Conservation (phyloP, 2,888 invertebrate species). For the Ariolimax columbianus region DNA sequence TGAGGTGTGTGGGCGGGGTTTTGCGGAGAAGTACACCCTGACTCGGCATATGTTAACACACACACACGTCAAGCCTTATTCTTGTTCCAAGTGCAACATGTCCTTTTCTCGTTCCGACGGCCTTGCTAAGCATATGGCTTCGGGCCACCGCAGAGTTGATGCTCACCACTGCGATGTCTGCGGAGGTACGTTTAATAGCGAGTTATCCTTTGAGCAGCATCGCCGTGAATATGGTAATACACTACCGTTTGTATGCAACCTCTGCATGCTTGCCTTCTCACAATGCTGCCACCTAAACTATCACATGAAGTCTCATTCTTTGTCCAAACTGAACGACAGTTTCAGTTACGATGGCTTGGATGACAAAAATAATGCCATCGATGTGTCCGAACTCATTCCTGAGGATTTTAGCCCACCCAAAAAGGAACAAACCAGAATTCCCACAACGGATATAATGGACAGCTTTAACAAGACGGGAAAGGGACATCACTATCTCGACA, state of each 20-base stretch:
- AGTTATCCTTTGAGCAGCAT: conserved; percentile 51
- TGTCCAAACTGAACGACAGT: conserved; percentile 42
- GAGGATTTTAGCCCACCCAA: conserved; percentile 47
- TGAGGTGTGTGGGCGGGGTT: conserved; percentile 53
- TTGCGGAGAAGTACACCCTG: conserved; percentile 55
- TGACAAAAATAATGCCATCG: conserved; percentile 32
- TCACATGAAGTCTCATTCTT: conserved; percentile 50
- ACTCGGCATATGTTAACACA: conserved; percentile 56
- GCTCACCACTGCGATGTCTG: conserved; percentile 52
- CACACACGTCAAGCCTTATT: conserved; percentile 53
- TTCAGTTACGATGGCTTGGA: conserved; percentile 1
- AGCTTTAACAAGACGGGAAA: not conserved
- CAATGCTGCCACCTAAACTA: conserved; percentile 52
- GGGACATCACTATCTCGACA: not conserved
- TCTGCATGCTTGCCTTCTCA: conserved; percentile 51
- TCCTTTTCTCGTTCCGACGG: conserved; percentile 48
- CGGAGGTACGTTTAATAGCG: conserved; percentile 50
- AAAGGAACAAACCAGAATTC: conserved; percentile 5
- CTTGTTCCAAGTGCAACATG: conserved; percentile 55
- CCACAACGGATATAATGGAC: not conserved
- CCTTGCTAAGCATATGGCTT: conserved; percentile 50
- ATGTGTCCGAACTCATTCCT: conserved; percentile 44
- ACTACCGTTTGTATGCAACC: conserved; percentile 50
- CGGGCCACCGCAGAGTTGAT: conserved; percentile 49
- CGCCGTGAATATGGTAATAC: conserved; percentile 46